Evolutionary conservation across 2,113 vertebrate genomes (phyloP).

Genomic region (Peromyscus californicus): DNA sequence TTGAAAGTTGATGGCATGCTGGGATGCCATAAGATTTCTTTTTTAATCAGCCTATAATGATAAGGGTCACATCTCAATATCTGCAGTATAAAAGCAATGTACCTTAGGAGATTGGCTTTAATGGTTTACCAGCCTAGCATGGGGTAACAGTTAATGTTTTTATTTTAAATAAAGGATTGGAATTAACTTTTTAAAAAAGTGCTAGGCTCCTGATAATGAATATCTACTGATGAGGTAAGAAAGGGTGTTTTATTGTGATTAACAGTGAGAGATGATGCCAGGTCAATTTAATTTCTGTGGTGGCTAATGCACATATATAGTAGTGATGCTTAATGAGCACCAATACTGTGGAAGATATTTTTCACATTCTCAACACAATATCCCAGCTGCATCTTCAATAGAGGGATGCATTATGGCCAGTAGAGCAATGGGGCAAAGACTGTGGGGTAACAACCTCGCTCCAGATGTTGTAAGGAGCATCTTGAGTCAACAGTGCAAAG

Average conservation of each 20-base stretch:
- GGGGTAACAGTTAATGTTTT: constrained; percentile 70
- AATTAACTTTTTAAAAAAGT: constrained; percentile 62
- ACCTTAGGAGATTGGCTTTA: constrained; percentile 63
- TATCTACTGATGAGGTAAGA: constrained; percentile 37
- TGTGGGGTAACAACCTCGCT: not conserved
- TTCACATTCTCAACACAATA: not conserved
- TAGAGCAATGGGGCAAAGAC: not conserved
- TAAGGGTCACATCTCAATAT: constrained; percentile 67
- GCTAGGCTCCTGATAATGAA: constrained; percentile 43
- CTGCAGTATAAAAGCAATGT: constrained; percentile 53
- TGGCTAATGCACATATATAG: not conserved
- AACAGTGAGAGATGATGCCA: constrained; percentile 29
- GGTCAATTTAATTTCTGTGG: constrained; percentile 33
- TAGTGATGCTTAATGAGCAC: not conserved
- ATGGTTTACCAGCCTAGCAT: constrained; percentile 58
- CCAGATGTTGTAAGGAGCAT: not conserved
- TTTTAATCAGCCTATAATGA: constrained; percentile 63
- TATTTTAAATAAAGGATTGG: constrained; percentile 69
- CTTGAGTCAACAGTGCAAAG: not conserved
- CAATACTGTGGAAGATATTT: not conserved
- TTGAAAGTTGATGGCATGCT: constrained; percentile 48
- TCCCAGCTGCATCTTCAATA: not conserved
- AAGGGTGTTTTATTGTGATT: constrained; percentile 64
- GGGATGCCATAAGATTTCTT: constrained; percentile 57
- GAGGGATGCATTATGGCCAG: not conserved